Conservation (phyloP, 2,888 invertebrate genomes). For the Dorcus parallelipipedus region DNA sequence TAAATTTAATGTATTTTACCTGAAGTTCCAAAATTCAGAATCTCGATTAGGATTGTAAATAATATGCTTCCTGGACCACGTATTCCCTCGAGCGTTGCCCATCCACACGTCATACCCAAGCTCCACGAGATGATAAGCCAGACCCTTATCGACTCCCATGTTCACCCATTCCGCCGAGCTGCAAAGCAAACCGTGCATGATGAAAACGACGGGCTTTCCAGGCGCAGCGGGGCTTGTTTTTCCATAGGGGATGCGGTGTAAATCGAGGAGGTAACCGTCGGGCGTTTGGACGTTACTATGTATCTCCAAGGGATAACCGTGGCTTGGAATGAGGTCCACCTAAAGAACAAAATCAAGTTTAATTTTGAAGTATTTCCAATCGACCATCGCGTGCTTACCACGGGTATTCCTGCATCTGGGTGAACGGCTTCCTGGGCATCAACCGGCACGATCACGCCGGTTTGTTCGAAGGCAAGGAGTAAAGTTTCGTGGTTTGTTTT, state of each 20-base stretch:
- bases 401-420: constrained; percentile 10
- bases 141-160: constrained; percentile 50
- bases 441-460: not conserved
- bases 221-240: constrained; percentile 22
- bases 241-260: constrained; percentile 56
- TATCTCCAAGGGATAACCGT: constrained; percentile 49
- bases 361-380: not conserved
- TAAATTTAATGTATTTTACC: not conserved
- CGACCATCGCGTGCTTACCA: constrained; percentile 9
- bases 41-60: constrained; percentile 28
- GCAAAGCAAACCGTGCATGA: constrained; percentile 55
- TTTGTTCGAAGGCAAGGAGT: too few species aligned
- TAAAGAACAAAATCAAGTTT: constrained; percentile 20
- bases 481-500: too few species aligned
- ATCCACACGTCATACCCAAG: constrained; percentile 54
- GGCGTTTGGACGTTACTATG: constrained; percentile 46
- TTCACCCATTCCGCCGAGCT: constrained; percentile 56
- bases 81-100: constrained; percentile 60
- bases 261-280: constrained; percentile 56
- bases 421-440: not conserved
- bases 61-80: constrained; percentile 53
- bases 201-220: constrained; percentile 43
- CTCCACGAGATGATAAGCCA: constrained; percentile 41
- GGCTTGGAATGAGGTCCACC: constrained; percentile 46
- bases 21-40: constrained; percentile 28